phyloP scores from a whole-genome alignment of 2,113 vertebrate genomes.

The Hemicordylus capensis region DNA sequence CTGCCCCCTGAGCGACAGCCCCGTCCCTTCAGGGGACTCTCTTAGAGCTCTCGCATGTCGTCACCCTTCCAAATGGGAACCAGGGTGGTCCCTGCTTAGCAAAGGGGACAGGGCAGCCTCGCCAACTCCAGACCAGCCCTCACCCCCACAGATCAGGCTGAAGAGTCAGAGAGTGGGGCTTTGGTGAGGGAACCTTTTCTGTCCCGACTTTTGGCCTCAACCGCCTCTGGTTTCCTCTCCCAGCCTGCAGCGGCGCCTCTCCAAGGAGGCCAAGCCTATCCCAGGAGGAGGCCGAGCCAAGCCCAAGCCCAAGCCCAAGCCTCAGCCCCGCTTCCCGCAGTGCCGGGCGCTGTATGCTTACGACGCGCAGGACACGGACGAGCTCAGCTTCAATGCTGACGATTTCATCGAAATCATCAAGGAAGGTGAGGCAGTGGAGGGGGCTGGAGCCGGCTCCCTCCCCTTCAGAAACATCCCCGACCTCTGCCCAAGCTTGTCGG shows the following conservation, averaged over 20 bases:
- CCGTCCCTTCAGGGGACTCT: too few species aligned
- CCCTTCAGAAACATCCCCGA: neutral
- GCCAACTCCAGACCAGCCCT: too few species aligned
- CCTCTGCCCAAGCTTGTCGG: neutral
- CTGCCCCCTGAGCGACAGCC: too few species aligned
- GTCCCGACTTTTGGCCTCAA: too few species aligned
- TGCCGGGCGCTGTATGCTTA: slow-evolving; percentile 84
- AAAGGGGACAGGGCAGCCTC: too few species aligned
- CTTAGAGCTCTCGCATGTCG: too few species aligned
- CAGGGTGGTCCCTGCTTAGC: too few species aligned
- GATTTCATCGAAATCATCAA: slow-evolving; percentile 81
- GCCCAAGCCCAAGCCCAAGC: slow-evolving; percentile 75
- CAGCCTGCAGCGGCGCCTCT: slow-evolving; percentile 79
- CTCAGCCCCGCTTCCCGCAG: slow-evolving; percentile 75
- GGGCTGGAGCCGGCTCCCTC: neutral
- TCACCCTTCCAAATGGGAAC: too few species aligned
- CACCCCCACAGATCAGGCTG: too few species aligned
- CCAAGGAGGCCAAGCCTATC: slow-evolving; percentile 79
- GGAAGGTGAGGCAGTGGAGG: slow-evolving; percentile 70
- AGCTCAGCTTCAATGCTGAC: slow-evolving; percentile 83
- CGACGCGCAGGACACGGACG: slow-evolving; percentile 86
- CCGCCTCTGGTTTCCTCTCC: neutral
- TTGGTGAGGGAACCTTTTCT: too few species aligned
- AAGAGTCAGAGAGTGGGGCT: too few species aligned
- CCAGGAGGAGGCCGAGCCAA: slow-evolving; percentile 76